phyloP scores from a whole-genome alignment of 2,888 invertebrate genomes.

The Drosophila lacicola region DNA sequence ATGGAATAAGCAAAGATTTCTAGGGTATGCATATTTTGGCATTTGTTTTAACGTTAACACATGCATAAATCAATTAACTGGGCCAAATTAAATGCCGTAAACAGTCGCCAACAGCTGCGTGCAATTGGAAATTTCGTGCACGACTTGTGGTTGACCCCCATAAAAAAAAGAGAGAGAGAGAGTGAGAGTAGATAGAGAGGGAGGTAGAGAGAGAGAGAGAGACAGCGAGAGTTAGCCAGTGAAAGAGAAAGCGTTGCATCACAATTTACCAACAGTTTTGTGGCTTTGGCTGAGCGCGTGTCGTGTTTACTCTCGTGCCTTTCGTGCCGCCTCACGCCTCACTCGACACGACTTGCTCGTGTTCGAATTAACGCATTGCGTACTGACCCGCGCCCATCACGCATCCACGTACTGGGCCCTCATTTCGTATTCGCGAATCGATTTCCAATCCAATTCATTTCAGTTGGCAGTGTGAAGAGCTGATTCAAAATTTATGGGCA shows the following conservation, averaged over 20 bases:
- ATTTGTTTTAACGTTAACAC: background rate
- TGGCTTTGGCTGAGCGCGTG: background rate
- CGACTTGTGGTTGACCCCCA: background rate
- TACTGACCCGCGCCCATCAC: background rate
- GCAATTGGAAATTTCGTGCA: slow-evolving; percentile 19
- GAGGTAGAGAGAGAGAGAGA: background rate
- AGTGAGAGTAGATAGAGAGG: background rate
- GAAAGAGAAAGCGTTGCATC: slow-evolving; percentile 18
- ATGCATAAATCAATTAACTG: slow-evolving; percentile 2
- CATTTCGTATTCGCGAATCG: slow-evolving; percentile 6
- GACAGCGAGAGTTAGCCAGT: background rate
- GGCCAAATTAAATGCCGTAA: slow-evolving; percentile 8
- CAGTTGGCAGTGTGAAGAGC: slow-evolving; percentile 11
- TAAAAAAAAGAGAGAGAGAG: background rate
- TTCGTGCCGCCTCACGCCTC: background rate
- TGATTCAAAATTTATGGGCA: slow-evolving; percentile 29
- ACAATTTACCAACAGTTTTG: slow-evolving; percentile 1
- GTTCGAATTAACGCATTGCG: too few species aligned
- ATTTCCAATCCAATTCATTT: slow-evolving; percentile 24
- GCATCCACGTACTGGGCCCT: background rate
- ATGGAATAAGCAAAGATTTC: background rate
- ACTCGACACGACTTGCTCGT: slow-evolving; percentile 3
- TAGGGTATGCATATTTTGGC: slow-evolving; percentile 2
- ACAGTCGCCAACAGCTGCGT: background rate
- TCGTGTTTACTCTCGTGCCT: background rate